Evolutionary conservation across 2,797 vertebrate genomes (phyloP).

Genomic region (Sebastes alutus): DNA sequence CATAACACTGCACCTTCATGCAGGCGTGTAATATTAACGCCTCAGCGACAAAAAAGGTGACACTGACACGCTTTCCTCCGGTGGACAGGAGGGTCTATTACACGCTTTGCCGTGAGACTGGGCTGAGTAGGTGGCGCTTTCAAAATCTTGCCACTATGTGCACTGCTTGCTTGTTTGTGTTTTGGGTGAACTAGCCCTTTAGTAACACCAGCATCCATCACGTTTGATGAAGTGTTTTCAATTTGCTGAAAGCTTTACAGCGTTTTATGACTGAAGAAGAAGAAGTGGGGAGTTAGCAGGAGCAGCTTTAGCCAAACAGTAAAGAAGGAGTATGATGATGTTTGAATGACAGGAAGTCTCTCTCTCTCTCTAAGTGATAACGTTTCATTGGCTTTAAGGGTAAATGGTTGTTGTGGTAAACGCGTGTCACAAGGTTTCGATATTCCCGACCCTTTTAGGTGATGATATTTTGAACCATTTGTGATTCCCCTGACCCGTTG

Average conservation of each 20-base stretch:
- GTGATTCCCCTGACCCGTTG: conserved; percentile 63
- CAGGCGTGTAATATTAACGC: too few species aligned
- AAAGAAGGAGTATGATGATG: not conserved
- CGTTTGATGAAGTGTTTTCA: not conserved
- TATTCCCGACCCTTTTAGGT: conserved; percentile 25
- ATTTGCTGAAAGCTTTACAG: too few species aligned
- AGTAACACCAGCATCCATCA: not conserved
- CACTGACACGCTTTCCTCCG: too few species aligned
- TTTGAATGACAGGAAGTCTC: not conserved
- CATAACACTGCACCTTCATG: too few species aligned
- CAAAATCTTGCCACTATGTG: not conserved
- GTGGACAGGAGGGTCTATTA: too few species aligned
- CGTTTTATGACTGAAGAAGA: not conserved
- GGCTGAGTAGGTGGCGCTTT: too few species aligned
- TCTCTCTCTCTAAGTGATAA: not conserved
- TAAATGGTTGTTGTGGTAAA: not conserved
- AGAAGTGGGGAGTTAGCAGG: not conserved
- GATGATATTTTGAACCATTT: conserved; percentile 61
- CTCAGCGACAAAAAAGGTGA: too few species aligned
- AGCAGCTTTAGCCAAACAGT: not conserved
- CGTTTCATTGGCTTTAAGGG: not conserved
- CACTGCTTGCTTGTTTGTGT: not conserved
- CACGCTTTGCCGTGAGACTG: too few species aligned
- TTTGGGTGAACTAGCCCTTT: not conserved
- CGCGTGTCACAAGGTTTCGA: not conserved